Percentiles rank a stretch among this genome's conserved stretches.
Conservation (phyloP, 2,113 vertebrate genomes). For the Rhabdornis inornatus region DNA sequence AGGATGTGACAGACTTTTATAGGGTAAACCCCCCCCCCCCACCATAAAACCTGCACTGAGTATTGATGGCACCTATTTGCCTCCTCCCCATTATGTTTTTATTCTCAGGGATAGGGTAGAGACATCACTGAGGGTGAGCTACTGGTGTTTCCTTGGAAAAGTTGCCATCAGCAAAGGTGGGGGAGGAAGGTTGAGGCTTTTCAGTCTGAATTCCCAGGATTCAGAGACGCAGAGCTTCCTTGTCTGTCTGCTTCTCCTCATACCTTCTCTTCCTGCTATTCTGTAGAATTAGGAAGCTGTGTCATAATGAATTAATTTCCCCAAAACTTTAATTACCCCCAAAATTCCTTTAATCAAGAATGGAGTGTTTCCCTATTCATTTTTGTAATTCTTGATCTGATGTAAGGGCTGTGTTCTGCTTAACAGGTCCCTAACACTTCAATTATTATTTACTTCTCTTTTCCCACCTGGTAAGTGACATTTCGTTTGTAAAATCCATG, state of each 20-base stretch:
- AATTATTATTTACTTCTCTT: background rate
- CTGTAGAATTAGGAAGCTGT: background rate
- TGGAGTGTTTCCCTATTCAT: background rate
- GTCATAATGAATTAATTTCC: background rate
- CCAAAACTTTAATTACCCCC: background rate
- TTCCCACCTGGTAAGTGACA: background rate
- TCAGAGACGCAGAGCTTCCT: background rate
- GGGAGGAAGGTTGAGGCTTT: background rate
- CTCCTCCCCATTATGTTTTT: background rate
- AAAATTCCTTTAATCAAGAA: background rate
- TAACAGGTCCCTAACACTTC: background rate
- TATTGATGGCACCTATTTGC: background rate
- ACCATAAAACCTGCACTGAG: background rate
- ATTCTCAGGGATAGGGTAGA: background rate
- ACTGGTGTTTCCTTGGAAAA: background rate
- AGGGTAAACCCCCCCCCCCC: too few species aligned
- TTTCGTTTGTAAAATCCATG: background rate
- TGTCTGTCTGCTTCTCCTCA: background rate
- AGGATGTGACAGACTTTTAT: background rate
- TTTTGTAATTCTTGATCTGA: background rate
- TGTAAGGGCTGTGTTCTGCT: background rate
- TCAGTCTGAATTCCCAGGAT: rapidly evolving
- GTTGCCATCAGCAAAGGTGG: background rate
- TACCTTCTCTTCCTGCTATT: background rate
- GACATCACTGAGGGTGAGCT: background rate